These are phyloP conservation scores for Loris lydekkerianus DNA, from an alignment of 2,797 vertebrate species.

Conservation along the genomic window DNA sequence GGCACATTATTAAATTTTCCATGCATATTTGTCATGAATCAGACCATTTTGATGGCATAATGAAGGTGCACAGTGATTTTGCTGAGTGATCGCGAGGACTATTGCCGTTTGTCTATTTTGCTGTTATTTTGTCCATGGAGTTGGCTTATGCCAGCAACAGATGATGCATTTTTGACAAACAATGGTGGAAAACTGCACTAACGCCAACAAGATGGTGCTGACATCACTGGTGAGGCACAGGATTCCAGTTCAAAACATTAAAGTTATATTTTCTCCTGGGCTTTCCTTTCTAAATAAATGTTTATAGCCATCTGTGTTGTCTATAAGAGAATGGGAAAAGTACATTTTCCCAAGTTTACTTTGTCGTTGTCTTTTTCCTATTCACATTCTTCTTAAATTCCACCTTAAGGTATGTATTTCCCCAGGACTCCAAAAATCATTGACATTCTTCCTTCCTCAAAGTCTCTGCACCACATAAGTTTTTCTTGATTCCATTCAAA, in stretches of 20 bases:
- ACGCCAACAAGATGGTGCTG: background rate
- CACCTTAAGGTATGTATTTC: background rate
- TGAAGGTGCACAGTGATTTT: conserved; percentile 44
- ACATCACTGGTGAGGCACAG: background rate
- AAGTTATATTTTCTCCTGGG: background rate
- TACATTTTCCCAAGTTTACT: background rate
- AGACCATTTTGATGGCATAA: background rate
- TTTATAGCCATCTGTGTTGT: conserved; percentile 46
- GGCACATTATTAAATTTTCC: conserved; percentile 74
- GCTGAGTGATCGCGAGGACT: conserved; percentile 14
- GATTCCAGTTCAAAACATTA: background rate
- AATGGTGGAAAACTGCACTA: conserved; percentile 23
- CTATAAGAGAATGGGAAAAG: background rate
- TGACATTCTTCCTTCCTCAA: background rate
- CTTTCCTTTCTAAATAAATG: conserved; percentile 18
- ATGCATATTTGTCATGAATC: conserved; percentile 57
- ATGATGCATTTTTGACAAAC: conserved; percentile 19
- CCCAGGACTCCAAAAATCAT: background rate
- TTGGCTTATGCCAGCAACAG: background rate
- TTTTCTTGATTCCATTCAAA: background rate
- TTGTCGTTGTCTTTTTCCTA: background rate
- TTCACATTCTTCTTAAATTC: background rate
- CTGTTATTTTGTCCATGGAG: background rate
- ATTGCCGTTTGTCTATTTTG: conserved; percentile 56
- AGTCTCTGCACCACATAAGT: background rate